Evolutionary conservation across 2,797 vertebrate genomes (phyloP).

Genomic region (Semaprochilodus insignis): DNA sequence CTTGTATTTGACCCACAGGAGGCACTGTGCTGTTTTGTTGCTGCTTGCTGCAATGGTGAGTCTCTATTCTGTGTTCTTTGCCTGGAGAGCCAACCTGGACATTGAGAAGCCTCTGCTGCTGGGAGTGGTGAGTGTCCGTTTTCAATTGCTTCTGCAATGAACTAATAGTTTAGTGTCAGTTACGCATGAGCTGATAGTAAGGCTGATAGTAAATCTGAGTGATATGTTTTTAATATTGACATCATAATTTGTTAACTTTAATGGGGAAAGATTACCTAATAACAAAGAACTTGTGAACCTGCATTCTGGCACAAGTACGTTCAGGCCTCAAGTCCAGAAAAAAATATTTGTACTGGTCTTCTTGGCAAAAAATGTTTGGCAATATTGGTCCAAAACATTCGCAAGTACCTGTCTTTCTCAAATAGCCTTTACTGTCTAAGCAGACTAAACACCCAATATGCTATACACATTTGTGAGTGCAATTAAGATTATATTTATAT

Average conservation of each 20-base stretch:
- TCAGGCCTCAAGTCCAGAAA: no score
- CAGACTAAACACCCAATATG: neutral
- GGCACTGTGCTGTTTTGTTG: constrained; percentile 78
- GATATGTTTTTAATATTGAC: no score
- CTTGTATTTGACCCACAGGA: constrained; percentile 70
- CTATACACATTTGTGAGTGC: neutral
- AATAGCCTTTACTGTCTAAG: no score
- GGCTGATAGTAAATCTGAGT: no score
- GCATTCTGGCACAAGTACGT: no score
- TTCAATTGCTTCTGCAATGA: constrained; percentile 4
- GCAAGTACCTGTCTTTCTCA: no score
- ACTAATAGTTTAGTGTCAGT: constrained; percentile 3
- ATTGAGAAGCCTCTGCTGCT: constrained; percentile 90
- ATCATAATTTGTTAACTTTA: no score
- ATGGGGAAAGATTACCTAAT: no score
- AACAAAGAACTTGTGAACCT: no score
- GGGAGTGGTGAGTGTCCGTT: constrained; percentile 88
- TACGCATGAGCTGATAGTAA: neutral
- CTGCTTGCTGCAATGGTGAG: constrained; percentile 86
- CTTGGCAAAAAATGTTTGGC: no score
- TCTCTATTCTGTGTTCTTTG: constrained; percentile 93
- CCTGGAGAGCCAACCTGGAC: constrained; percentile 98
- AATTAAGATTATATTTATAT: neutral
- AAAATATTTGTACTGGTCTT: no score
- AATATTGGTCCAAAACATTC: no score